Evolutionary conservation across 2,888 invertebrate genomes (phyloP), one percentile per base, ranked within the genome.

Genomic region (Epinotia ramella): DNA sequence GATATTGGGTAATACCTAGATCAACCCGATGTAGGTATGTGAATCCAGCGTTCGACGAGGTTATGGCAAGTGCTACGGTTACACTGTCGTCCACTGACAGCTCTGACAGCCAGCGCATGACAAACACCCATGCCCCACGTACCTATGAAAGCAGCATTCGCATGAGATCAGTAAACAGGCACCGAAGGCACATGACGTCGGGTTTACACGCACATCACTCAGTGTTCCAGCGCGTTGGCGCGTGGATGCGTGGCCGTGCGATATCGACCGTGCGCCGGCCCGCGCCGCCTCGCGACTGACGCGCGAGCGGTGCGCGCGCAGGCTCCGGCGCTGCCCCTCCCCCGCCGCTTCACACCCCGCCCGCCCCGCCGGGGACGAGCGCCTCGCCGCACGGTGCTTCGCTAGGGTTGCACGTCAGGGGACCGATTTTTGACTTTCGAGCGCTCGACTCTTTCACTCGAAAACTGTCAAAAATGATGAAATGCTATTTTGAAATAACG

Each of bases 201-300:
- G 59, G 70, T 59, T 75, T 18, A 73, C 49, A 73, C 60, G 57
- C 66, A 73, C 73, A 66, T 73, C 62, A 40, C 69, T 40, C 69
- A 59, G 46, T 40, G 18, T 66, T n/a, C 20, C 44, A 46, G 91
- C 89, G 88, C 89, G 90, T 86, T 84, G 84, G 84, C 87, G 71
- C 60, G 68, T 53, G 67, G 70, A 68, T 20, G 77, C 76, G 71
- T 73, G 76, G 75, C 75, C 73, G 65, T 70, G 78, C 76, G 44
- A 84, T 93, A 93, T 93, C 93, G 93, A 93, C 93, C 93, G 90
- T 88, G 88, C 84, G 92, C 91, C 90, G 93, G 89, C 87, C 89
- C 89, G 87, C 89, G 90, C 89, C 90, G 88, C 89, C 89, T 86
- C 87, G 89, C 90, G 91, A 90, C 91, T 91, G 93, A 89, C 89